phyloP scores from a whole-genome alignment of 92 coral and sea anemone genomes.

The Metridium senile region DNA sequence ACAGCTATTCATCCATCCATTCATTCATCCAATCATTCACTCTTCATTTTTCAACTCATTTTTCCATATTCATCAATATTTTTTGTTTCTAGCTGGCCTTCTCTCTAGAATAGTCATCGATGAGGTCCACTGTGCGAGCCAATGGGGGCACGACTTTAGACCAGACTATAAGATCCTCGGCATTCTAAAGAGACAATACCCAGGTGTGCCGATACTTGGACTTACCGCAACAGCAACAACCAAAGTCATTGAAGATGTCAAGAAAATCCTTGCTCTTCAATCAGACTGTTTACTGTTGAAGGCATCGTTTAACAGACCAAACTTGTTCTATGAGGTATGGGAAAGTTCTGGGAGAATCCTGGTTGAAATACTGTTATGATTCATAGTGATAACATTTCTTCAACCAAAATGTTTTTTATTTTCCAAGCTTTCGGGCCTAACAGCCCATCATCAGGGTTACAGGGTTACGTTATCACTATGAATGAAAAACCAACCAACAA shows the following conservation, averaged over 20 bases:
- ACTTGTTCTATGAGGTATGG: constrained; percentile 87
- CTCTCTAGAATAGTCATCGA: constrained; percentile 89
- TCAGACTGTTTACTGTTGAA: constrained; percentile 82
- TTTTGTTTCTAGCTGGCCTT: constrained; percentile 60
- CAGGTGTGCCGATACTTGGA: constrained; percentile 85
- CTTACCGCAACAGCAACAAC: constrained; percentile 97
- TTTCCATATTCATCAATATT: neutral
- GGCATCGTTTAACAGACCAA: constrained; percentile 93
- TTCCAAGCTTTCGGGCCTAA: too few species aligned
- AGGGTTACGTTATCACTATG: too few species aligned
- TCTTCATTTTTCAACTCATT: too few species aligned
- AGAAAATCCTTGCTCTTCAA: constrained; percentile 79
- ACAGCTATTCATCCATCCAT: neutral
- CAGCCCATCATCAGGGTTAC: too few species aligned
- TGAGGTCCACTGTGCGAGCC: constrained; percentile 97
- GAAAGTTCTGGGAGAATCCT: too few species aligned
- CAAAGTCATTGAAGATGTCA: constrained; percentile 93
- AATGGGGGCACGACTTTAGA: constrained; percentile 99
- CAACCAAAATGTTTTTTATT: too few species aligned
- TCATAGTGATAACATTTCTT: too few species aligned
- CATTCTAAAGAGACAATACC: constrained; percentile 94
- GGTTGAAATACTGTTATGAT: too few species aligned
- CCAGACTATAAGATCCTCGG: constrained; percentile 99
- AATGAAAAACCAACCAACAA: too few species aligned
- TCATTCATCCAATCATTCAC: neutral